These are phyloP conservation scores for Leiothrix lutea DNA, from an alignment of 2,113 vertebrate genomes.

Conservation along the genomic window DNA sequence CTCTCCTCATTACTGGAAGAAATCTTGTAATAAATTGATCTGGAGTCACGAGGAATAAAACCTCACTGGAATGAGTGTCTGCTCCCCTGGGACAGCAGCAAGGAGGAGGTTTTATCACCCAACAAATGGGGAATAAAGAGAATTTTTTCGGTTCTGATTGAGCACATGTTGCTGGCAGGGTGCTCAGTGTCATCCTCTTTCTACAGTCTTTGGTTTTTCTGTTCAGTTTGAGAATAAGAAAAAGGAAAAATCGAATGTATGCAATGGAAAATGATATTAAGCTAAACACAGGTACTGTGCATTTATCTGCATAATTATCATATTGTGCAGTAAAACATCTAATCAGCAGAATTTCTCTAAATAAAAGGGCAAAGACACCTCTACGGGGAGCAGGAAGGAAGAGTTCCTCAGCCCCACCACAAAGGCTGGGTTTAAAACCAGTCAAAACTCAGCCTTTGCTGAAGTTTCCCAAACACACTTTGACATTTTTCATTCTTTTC, in stretches of 20 bases:
- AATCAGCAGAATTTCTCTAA: not conserved
- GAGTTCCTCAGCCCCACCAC: not conserved
- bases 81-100: not conserved
- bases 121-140: not conserved
- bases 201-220: not conserved
- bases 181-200: not conserved
- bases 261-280: not conserved
- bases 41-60: not conserved
- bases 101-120: not conserved
- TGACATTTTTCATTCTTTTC: rapidly evolving
- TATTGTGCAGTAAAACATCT: not conserved
- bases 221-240: not conserved
- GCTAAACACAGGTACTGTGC: not conserved
- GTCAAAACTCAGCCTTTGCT: not conserved
- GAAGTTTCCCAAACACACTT: not conserved
- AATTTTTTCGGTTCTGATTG: not conserved
- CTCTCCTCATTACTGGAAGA: not conserved
- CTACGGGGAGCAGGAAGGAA: not conserved
- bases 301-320: not conserved
- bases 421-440: not conserved
- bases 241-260: not conserved
- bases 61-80: not conserved
- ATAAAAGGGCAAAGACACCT: not conserved
- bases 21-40: not conserved
- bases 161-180: not conserved